Percentiles rank a stretch among this genome's conserved stretches.
Evolutionary conservation across 2,113 vertebrate genomes (phyloP).

Genomic region (Patagioenas fasciata): DNA sequence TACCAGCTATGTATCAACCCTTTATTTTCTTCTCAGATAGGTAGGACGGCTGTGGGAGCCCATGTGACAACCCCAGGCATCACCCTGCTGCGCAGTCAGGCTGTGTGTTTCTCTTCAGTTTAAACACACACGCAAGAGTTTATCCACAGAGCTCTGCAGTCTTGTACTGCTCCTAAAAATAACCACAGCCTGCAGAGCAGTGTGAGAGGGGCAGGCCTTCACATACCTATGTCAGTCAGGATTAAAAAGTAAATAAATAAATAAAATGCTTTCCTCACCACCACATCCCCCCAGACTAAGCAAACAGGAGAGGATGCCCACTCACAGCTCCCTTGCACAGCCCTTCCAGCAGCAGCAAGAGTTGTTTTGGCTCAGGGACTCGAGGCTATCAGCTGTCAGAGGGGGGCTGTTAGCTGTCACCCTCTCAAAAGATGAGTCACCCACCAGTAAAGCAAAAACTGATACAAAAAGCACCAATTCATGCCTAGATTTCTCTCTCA

Average conservation of each 20-base stretch:
- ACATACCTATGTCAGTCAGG: background rate
- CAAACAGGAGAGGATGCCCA: background rate
- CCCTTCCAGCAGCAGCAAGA: background rate
- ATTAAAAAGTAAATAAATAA: background rate
- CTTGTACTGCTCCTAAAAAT: constrained; percentile 34
- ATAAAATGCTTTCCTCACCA: background rate
- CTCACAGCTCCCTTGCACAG: background rate
- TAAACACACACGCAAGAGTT: background rate
- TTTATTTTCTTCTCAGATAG: background rate
- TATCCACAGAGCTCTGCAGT: background rate
- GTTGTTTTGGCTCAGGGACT: background rate
- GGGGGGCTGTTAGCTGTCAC: background rate
- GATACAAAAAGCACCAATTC: background rate
- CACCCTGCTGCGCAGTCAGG: background rate
- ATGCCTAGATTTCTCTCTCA: background rate
- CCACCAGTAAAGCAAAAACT: background rate
- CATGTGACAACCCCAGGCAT: background rate
- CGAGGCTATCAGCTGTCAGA: background rate
- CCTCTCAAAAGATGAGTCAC: background rate
- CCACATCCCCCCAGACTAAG: background rate
- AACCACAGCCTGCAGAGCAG: background rate
- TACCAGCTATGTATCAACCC: background rate
- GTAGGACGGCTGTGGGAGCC: background rate
- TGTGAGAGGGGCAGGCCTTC: background rate
- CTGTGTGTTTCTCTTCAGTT: background rate